Evolutionary conservation across 2,888 invertebrate genomes (phyloP), one percentile per base, ranked within the genome.

Genomic region (Epinotia ramella): DNA sequence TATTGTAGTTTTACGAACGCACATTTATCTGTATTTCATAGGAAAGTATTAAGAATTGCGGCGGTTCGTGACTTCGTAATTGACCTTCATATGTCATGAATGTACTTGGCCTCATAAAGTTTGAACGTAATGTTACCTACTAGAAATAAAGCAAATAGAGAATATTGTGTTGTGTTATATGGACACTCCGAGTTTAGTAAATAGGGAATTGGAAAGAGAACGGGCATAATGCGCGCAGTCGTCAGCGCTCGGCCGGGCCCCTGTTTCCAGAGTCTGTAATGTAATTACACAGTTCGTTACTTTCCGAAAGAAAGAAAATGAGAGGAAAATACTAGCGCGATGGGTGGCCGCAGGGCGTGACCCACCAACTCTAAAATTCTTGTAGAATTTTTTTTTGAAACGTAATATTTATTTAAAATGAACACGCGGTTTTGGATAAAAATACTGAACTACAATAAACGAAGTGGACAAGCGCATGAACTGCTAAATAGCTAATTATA

Each of bases 1-100:
- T 91, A 92, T 93, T 91, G 90, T 91, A 91, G 88, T 90, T 92
- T 88, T 89, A 89, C 89, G 87, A 90, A 91, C 88, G 87, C 86
- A 88, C 88, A 89, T 91, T 88, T 89, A 88, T 91, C 87, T 88
- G 83, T 86, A 79, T 86, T 87, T 82, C 81, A 83, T 80, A 81
- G 80, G 81, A 81, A 83, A 84, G 83, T 78, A 76, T 73, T 73
- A 77, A 71, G 59, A 71, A 72, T 72, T 62, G 46, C 71, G 59
- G 56, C 59, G 18, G 62, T 62, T 76, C 56, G 44, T 67, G 66
- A 76, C 62, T 67, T 66, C 62, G 62, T 67, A 72, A 67, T 76
- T 76, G 76, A 67, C 76, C 62, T 67, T 62, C 72, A 62, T 76
- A 67, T 63, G 57, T 66, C 71, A 67, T 71, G 65, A 56, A 65